Base-by-base conservation (phyloP, 1,140 invertebrate species). In the Rhagoletis zephyria region DNA sequence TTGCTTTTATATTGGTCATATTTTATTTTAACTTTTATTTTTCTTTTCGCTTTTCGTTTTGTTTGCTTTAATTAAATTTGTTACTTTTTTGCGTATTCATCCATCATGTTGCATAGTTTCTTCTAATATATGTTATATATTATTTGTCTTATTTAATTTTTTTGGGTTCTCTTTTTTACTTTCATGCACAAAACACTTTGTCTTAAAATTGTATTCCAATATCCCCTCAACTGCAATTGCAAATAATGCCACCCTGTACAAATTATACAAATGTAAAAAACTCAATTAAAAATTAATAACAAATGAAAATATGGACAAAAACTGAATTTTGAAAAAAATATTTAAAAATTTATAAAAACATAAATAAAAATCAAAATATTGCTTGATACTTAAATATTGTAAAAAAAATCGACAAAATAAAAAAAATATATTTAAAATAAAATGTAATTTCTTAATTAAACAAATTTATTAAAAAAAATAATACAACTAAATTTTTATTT, bases 81-180 rank as follows among this genome's bases (percentile, higher is more conserved):
- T 51, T 16, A 86, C 85, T 85, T 87, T 85, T 65, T 85, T 77
- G 86, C 65, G 74, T 67, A 85, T 88, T 87, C 77, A 86, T 88
- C 56, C 65, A 85, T 85, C 63, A 63, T 67, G 88, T 87, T 85
- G 51, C 87, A 64, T 87, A 60, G 51, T 87, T 87, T 86, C 85
- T 63, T 86, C 59, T 87, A 81, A 85, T 81, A 70, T 87, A 87
- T 87, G 59, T 85, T 88, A 87, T 87, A 87, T 88, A 88, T 88
- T 85, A 85, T 87, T 88, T 88, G 60, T 88, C 81, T 88, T 88
- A 87, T 88, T 64, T 88, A 85, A 87, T 88, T 87, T 88, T 88
- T 89, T 87, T 88, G 87, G 87, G 86, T 89, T 89, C 88, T 89
- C 87, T 88, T 88, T 89, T 89, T 89, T 89, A 89, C 86, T 89